Percentiles rank a stretch among this genome's conserved stretches.
phyloP scores from a whole-genome alignment of 2,113 vertebrate species.

The Colossoma macropomum region DNA sequence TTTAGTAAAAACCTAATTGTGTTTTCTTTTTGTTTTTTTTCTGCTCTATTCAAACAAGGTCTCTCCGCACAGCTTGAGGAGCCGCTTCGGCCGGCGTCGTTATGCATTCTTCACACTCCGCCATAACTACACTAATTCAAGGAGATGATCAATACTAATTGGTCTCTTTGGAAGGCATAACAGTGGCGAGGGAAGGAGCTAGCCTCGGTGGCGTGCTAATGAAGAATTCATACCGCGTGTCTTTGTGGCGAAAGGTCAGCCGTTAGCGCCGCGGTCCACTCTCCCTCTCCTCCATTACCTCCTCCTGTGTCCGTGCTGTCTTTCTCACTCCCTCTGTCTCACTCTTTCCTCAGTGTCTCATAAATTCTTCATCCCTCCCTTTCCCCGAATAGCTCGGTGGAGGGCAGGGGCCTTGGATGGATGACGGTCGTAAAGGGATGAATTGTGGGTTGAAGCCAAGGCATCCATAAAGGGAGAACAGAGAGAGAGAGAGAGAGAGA shows the following conservation, averaged over 20 bases:
- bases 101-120: conserved; percentile 59
- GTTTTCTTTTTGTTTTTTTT: background rate
- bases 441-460: conserved; percentile 44
- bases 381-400: conserved; percentile 48
- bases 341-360: conserved; percentile 51
- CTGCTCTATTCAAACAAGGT: conserved; percentile 12
- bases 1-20: background rate
- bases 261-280: conserved; percentile 40
- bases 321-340: conserved; percentile 17
- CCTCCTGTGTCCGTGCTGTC: conserved; percentile 22
- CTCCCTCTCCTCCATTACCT: conserved; percentile 50
- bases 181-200: conserved; percentile 66
- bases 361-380: conserved; percentile 59
- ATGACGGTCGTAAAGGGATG: conserved; percentile 55
- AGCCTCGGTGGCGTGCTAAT: conserved; percentile 63
- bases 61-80: conserved; percentile 44
- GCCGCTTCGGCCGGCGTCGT: conserved; percentile 47
- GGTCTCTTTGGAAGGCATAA: conserved; percentile 72
- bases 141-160: conserved; percentile 81
- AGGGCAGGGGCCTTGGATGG: conserved; percentile 52
- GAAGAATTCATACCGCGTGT: conserved; percentile 69
- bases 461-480: conserved; percentile 5
- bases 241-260: conserved; percentile 69
- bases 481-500: conserved; percentile 3
- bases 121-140: conserved; percentile 68